These are phyloP conservation scores for Botia almorhae DNA, from an alignment of 2,797 vertebrate genomes.

Conservation along the genomic window DNA sequence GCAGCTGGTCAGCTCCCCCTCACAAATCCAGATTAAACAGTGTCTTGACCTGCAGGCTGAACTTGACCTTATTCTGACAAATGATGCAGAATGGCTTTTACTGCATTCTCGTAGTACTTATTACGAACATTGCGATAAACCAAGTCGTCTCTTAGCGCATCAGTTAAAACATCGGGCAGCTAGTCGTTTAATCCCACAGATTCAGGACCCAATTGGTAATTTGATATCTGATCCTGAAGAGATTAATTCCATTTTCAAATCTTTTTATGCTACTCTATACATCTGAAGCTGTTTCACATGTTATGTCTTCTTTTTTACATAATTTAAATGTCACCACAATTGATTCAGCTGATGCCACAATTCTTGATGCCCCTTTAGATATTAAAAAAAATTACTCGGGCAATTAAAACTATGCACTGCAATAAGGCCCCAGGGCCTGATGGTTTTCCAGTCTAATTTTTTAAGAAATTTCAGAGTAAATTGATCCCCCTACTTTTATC, in stretches of 20 bases:
- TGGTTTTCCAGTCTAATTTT: background rate
- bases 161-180: background rate
- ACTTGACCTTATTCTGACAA: background rate
- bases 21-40: background rate
- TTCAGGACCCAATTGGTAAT: background rate
- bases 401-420: background rate
- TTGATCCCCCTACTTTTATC: background rate
- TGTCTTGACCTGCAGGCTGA: constrained; percentile 3
- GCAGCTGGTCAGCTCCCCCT: background rate
- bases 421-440: background rate
- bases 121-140: too few relatives aligned
- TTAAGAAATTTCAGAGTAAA: constrained; percentile 5
- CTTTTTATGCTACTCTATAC: constrained; percentile 1
- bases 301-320: background rate
- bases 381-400: background rate
- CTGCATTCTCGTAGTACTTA: too few relatives aligned
- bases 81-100: background rate
- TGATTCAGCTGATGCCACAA: background rate
- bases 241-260: background rate
- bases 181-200: background rate
- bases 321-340: background rate
- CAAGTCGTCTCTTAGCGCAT: too few relatives aligned
- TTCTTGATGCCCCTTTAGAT: background rate
- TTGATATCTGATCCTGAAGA: background rate
- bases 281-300: background rate